Evolutionary conservation across 2,888 invertebrate species (phyloP).

Genomic region (Dichetophora obliterata): DNA sequence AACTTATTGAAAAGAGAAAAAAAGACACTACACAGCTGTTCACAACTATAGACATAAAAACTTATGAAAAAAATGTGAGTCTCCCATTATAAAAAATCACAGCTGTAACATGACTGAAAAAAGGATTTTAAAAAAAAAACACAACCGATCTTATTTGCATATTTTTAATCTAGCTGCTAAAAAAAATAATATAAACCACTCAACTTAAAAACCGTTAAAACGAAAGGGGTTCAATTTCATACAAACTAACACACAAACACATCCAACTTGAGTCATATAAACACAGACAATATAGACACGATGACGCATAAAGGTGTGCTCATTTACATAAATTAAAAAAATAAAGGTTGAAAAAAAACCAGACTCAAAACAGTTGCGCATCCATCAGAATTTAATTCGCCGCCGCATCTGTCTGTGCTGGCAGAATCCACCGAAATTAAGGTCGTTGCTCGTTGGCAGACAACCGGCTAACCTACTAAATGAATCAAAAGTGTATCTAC

Average conservation of each 20-base stretch:
- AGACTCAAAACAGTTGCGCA: conserved; percentile 3
- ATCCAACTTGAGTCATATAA: not conserved
- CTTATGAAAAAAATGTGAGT: not conserved
- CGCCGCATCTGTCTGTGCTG: not conserved
- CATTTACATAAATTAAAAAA: conserved; percentile 39
- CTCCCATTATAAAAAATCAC: not conserved
- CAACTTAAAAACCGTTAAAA: conserved; percentile 33
- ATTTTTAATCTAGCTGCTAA: conserved; percentile 67
- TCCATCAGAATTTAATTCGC: conserved; percentile 21
- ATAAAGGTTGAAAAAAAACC: not conserved
- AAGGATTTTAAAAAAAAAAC: conserved; percentile 10
- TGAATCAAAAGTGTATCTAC: conserved; percentile 10
- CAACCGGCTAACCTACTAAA: conserved; percentile 26
- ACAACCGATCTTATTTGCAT: conserved; percentile 58
- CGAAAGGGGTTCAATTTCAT: conserved; percentile 31
- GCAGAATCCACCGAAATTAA: conserved; percentile 2
- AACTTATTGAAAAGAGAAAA: not conserved
- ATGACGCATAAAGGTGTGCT: conserved; percentile 25
- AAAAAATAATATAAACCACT: conserved; percentile 42
- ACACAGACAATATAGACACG: conserved; percentile 8
- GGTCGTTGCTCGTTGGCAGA: conserved; percentile 1
- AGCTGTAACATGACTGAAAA: not conserved
- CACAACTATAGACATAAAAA: not conserved
- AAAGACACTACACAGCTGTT: not conserved
- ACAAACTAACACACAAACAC: not conserved